phyloP scores from a whole-genome alignment of 2,797 vertebrate species.

The Chloroceryle inda region DNA sequence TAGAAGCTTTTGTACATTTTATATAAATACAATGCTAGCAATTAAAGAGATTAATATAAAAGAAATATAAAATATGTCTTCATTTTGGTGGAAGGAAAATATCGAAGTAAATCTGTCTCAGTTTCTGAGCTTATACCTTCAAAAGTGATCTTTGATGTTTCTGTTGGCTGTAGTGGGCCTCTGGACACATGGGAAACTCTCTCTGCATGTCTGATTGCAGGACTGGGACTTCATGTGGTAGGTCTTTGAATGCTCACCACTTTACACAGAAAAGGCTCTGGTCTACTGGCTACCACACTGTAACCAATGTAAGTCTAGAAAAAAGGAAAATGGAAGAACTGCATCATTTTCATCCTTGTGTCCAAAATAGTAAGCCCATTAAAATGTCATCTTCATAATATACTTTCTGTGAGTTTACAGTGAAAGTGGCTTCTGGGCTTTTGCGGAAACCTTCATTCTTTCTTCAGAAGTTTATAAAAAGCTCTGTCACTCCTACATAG shows the following conservation, averaged over 20 bases:
- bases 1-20: not conserved
- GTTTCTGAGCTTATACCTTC: conserved; percentile 20
- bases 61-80: not conserved
- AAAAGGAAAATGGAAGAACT: conserved; percentile 24
- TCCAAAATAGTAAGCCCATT: conserved; percentile 37
- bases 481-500: not conserved
- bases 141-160: conserved; percentile 35
- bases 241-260: conserved; percentile 46
- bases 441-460: conserved; percentile 41
- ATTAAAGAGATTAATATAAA: not conserved
- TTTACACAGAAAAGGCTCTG: conserved; percentile 34
- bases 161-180: not conserved
- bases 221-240: conserved; percentile 45
- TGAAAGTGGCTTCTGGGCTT: conserved; percentile 17
- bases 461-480: conserved; percentile 52
- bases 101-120: not conserved
- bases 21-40: not conserved
- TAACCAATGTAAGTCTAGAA: not conserved
- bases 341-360: not conserved
- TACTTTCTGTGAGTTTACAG: not conserved
- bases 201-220: not conserved
- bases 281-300: not conserved
- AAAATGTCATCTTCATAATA: conserved; percentile 22
- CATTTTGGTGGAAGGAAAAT: not conserved
- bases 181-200: conserved; percentile 7